Evolutionary conservation across 2,797 vertebrate species (phyloP), one percentile per base, ranked within the genome.

Genomic region (Notoglanidium macrostoma): DNA sequence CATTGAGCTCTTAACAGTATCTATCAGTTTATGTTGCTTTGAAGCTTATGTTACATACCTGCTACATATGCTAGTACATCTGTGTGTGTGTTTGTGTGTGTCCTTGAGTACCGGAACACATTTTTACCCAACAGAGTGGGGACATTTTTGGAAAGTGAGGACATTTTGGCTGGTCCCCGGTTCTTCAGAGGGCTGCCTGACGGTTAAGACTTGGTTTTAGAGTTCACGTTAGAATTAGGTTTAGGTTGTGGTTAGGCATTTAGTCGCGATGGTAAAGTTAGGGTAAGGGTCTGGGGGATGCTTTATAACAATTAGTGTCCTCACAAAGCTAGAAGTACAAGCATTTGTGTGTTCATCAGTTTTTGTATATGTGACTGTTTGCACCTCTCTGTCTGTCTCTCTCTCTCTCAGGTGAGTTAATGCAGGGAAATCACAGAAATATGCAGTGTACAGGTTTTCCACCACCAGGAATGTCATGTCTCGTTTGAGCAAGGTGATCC

Each of bases 61-160:
- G 59, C 46, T 79, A 46, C 76, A 46, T 80, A 70, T 70, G 76
- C 51, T 68, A 1, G n/a, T 86, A 68, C 76, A 57, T 70, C 32
- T 15, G 26, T 17, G 2, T 9, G 26, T 17, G 1, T 55, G 15
- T 7, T 14, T n/a, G 26, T 54, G 74, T 26, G 9, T 49, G 9
- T 35, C 35, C 35, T 49, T 49, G 46, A 49, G 9, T 1, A 49
- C 46, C 5, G 46, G 46, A 49, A 49, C 46, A 49, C 46, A 49
- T 49, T 6, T 49, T 49, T 49, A 49, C 5, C 9, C 46, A 49
- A 49, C 46, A 6, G 9, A 6, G 46, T 49, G 46, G 9, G 46
- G 46, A 49, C 46, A 49, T 49, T 49, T 49, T 49, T 49, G 46
- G 46, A 49, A 49, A 49, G 46, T 49, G 46, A 49, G 46, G 46